phyloP scores from a whole-genome alignment of 1,140 invertebrate species.

The Samia ricini region DNA sequence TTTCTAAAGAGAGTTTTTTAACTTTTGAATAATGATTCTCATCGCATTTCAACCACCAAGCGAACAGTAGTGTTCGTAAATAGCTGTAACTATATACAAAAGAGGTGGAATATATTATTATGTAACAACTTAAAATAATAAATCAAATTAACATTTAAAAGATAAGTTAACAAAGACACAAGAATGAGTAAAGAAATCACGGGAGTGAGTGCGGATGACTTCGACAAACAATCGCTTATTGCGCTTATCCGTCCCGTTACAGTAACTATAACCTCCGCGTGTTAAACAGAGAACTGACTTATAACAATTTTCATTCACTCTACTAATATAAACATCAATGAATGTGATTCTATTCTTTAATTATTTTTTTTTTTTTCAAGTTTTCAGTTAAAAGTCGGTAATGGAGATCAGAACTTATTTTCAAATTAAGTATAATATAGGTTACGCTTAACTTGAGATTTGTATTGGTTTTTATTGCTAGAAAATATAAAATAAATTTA shows the following conservation, averaged over 20 bases:
- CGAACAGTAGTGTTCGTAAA: background rate
- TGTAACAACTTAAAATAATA: constrained; percentile 11
- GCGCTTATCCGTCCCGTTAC: constrained; percentile 59
- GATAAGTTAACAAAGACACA: constrained; percentile 35
- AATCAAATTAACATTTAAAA: constrained; percentile 28
- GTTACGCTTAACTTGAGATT: no score
- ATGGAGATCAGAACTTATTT: no score
- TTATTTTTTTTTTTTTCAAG: no score
- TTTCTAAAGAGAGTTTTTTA: no score
- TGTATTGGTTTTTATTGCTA: no score
- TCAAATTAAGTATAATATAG: no score
- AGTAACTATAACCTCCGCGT: constrained; percentile 42
- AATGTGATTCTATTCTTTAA: background rate
- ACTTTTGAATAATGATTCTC: no score
- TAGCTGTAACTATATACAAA: constrained; percentile 2
- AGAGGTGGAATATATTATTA: constrained; percentile 11
- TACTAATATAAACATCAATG: no score
- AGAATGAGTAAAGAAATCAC: constrained; percentile 41
- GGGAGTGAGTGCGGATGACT: constrained; percentile 32
- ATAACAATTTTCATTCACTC: background rate
- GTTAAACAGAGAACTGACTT: constrained; percentile 28
- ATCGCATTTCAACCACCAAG: no score
- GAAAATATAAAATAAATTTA: no score
- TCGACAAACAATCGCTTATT: constrained; percentile 57
- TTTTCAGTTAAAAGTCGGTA: no score